Evolutionary conservation across 2,797 vertebrate genomes (phyloP).

Genomic region (Pseudochaenichthys georgianus): DNA sequence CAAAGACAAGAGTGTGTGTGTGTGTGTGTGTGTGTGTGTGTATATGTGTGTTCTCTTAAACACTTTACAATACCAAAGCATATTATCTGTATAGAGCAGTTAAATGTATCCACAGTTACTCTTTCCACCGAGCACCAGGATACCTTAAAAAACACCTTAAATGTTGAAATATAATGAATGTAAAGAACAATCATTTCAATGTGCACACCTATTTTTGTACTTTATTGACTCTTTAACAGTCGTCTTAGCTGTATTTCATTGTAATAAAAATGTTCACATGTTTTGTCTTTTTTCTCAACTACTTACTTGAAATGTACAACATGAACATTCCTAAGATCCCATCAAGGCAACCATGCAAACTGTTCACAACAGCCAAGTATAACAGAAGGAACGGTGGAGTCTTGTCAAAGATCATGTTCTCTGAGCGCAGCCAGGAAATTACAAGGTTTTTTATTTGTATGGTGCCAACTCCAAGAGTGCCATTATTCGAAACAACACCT

Average conservation of each 20-base stretch:
- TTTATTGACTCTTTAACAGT: background rate
- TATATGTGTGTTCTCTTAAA: slow-evolving; percentile 9
- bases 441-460: slow-evolving; percentile 26
- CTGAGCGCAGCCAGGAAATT: slow-evolving; percentile 12
- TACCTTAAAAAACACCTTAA: background rate
- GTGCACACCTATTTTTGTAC: slow-evolving; percentile 10
- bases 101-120: background rate
- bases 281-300: slow-evolving; percentile 10
- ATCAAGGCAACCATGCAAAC: background rate
- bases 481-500: slow-evolving; percentile 36
- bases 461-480: slow-evolving; percentile 14
- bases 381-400: slow-evolving; percentile 1
- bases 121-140: background rate
- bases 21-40: background rate
- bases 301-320: background rate
- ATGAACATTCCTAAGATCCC: background rate
- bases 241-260: slow-evolving; percentile 12
- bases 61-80: background rate
- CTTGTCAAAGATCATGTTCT: slow-evolving; percentile 4
- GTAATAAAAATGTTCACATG: slow-evolving; percentile 43
- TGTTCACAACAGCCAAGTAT: background rate
- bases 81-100: background rate
- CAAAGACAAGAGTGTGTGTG: background rate
- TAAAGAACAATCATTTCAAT: slow-evolving; percentile 19
- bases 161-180: slow-evolving; percentile 3